A percentile compares a stretch with the other conserved stretches of the same genome.
phyloP scores from a whole-genome alignment of 2,113 vertebrate genomes.

The Egretta garzetta region DNA sequence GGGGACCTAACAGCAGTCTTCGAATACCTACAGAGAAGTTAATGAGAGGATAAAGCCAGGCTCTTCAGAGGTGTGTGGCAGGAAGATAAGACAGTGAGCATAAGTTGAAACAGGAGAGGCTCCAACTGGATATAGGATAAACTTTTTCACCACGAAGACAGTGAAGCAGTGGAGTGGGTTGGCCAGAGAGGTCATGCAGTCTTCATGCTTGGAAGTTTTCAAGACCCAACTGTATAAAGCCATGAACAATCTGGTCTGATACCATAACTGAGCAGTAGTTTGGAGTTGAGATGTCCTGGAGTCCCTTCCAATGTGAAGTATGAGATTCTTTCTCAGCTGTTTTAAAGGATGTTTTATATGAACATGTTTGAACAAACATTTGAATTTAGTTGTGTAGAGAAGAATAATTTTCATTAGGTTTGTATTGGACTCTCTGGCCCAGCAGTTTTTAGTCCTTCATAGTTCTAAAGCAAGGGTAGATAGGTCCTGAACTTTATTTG shows the following conservation, averaged over 20 bases:
- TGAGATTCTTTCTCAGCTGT: neutral
- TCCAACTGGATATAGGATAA: neutral
- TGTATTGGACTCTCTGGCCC: neutral
- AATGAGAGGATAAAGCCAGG: neutral
- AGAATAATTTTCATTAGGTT: neutral
- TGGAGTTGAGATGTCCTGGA: neutral
- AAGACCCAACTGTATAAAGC: neutral
- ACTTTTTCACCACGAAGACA: neutral
- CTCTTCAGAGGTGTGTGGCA: neutral
- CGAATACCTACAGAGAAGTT: neutral
- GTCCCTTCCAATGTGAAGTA: neutral
- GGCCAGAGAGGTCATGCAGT: neutral
- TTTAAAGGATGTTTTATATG: neutral
- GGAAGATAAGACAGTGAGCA: neutral
- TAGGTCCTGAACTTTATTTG: neutral
- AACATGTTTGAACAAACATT: neutral
- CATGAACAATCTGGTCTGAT: neutral
- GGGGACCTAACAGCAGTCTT: neutral
- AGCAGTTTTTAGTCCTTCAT: neutral
- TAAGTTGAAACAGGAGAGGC: neutral
- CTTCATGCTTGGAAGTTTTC: neutral
- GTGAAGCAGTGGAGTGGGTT: neutral
- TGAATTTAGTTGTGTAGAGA: neutral
- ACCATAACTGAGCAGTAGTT: neutral
- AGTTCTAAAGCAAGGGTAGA: neutral